These are phyloP conservation scores for Patiria miniata DNA, from an alignment of 35 echinoderm and acorn worm species.

Conservation along the genomic window DNA sequence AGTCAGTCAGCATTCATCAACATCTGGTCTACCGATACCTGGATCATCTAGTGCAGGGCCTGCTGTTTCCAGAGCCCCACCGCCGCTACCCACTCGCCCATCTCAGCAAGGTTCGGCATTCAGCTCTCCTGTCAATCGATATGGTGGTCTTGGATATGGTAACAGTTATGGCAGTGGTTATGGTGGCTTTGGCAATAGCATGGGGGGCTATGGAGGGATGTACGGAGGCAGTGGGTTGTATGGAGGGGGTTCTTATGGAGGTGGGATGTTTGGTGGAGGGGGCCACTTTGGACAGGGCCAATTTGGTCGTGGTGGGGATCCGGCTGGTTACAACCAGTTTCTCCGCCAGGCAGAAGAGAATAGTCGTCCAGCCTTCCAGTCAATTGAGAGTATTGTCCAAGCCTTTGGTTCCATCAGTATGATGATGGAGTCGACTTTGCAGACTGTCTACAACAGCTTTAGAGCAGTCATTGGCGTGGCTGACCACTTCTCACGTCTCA, in stretches of 20 bases:
- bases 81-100: slow-evolving; percentile 61
- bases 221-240: slow-evolving; percentile 76
- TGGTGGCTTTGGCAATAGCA: slow-evolving; percentile 25
- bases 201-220: background rate
- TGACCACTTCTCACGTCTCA: slow-evolving; percentile 93
- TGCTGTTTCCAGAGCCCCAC: slow-evolving; percentile 41
- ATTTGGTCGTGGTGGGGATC: slow-evolving; percentile 25
- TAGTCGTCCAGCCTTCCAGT: slow-evolving; percentile 94
- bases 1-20: slow-evolving; percentile 43
- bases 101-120: slow-evolving; percentile 9
- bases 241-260: slow-evolving; percentile 39
- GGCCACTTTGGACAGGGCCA: slow-evolving; percentile 10
- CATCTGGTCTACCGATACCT: slow-evolving; percentile 14
- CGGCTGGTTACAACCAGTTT: slow-evolving; percentile 70
- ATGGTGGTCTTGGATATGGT: slow-evolving; percentile 35
- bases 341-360: slow-evolving; percentile 90
- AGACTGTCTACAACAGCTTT: slow-evolving; percentile 95
- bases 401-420: slow-evolving; percentile 96
- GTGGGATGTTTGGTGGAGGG: slow-evolving; percentile 74
- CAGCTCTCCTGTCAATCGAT: slow-evolving; percentile 28
- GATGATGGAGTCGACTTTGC: slow-evolving; percentile 97
- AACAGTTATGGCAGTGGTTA: slow-evolving; percentile 38
- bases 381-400: slow-evolving; percentile 96
- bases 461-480: slow-evolving; percentile 90
- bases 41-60: background rate